Conservation (phyloP, 2,888 invertebrate genomes). For the Caenorhabditis angaria region DNA sequence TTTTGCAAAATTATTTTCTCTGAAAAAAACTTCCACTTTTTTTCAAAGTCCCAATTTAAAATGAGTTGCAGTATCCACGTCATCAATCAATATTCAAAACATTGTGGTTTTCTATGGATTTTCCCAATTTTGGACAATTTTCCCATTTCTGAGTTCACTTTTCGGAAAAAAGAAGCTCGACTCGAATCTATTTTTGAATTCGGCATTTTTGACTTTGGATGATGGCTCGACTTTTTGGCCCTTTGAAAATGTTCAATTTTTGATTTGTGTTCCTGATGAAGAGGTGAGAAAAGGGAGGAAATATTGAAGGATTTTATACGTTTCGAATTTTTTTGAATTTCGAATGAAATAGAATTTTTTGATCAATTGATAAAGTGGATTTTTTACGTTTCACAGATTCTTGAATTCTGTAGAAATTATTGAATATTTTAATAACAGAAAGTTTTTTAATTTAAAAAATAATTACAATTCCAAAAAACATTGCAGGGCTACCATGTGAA, state of each 20-base stretch:
- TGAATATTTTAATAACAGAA: too few relatives aligned
- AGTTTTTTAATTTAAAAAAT: not conserved
- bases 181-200: slow-evolving; percentile 33
- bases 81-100: slow-evolving; percentile 15
- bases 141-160: slow-evolving; percentile 57
- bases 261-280: slow-evolving; percentile 48
- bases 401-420: too few relatives aligned
- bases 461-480: too few relatives aligned
- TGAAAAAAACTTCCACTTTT: not conserved
- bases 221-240: slow-evolving; percentile 44
- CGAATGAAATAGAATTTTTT: too few relatives aligned
- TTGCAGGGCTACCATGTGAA: slow-evolving; percentile 30
- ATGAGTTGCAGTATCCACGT: not conserved
- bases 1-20: too few relatives aligned
- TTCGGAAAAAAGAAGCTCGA: slow-evolving; percentile 48
- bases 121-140: slow-evolving; percentile 52
- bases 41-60: not conserved
- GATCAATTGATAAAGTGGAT: too few relatives aligned
- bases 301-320: too few relatives aligned
- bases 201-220: slow-evolving; percentile 45
- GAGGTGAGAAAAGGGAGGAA: slow-evolving; percentile 16
- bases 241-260: slow-evolving; percentile 33
- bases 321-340: too few relatives aligned
- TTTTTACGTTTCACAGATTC: too few relatives aligned
- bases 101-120: slow-evolving; percentile 62